Evolutionary conservation across 2,888 invertebrate species (phyloP).

Genomic region (Tanypteryx hageni): DNA sequence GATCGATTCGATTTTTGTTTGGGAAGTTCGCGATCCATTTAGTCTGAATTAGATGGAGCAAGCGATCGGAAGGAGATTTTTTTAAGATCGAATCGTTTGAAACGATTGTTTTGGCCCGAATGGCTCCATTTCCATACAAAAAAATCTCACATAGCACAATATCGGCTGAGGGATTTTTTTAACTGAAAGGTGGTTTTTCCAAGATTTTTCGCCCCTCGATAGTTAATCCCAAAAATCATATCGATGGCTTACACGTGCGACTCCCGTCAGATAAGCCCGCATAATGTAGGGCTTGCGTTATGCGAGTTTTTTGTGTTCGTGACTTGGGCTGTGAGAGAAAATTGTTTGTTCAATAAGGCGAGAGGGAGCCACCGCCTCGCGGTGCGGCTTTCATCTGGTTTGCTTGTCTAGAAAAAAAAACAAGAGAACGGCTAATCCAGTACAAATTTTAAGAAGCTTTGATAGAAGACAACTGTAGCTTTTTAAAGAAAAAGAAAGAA

Average conservation of each 20-base stretch:
- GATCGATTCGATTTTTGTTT: too few species aligned
- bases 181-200: too few species aligned
- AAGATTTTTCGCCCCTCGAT: background rate
- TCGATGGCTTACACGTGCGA: constrained; percentile 36
- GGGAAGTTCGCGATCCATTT: too few species aligned
- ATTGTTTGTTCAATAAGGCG: background rate
- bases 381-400: background rate
- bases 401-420: background rate
- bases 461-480: constrained; percentile 33
- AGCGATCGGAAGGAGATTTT: too few species aligned
- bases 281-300: background rate
- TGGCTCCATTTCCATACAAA: too few species aligned
- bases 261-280: background rate
- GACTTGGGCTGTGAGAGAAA: constrained; percentile 46
- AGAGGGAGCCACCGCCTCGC: background rate
- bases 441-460: constrained; percentile 62
- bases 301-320: constrained; percentile 52
- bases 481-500: background rate
- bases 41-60: too few species aligned
- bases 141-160: too few species aligned
- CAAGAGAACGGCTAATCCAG: constrained; percentile 38
- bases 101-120: too few species aligned
- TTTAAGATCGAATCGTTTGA: too few species aligned
- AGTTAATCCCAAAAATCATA: constrained; percentile 12
- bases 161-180: background rate